These are phyloP conservation scores for Drosophila ustulata DNA, from an alignment of 2,888 invertebrate species.

Conservation along the genomic window DNA sequence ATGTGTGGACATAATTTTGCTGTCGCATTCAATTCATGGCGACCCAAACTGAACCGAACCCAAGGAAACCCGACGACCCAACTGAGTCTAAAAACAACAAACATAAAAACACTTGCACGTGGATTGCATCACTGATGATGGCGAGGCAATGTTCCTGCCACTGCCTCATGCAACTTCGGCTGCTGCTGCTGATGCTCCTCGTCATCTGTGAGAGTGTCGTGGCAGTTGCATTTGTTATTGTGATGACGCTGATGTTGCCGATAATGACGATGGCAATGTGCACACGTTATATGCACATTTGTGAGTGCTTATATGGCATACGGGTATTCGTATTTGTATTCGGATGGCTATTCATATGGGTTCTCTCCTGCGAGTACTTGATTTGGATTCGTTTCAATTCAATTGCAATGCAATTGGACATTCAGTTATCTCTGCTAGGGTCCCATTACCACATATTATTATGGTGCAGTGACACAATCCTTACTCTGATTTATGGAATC, in stretches of 20 bases:
- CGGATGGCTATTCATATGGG: constrained; percentile 8
- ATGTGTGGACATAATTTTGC: constrained; percentile 81
- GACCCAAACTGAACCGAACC: constrained; percentile 23
- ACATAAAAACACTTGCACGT: constrained; percentile 74
- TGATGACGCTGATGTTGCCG: constrained; percentile 68
- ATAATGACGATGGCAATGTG: constrained; percentile 76
- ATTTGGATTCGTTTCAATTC: constrained; percentile 55
- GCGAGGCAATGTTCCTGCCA: constrained; percentile 17
- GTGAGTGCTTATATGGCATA: constrained; percentile 58
- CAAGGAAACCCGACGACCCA: constrained; percentile 28
- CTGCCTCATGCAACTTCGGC: constrained; percentile 1
- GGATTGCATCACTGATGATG: constrained; percentile 70
- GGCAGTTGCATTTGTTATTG: constrained; percentile 43
- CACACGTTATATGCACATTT: constrained; percentile 75
- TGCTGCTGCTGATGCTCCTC: background rate
- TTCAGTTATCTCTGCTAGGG: constrained; percentile 15
- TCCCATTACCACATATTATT: constrained; percentile 10
- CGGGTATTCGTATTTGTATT: constrained; percentile 8
- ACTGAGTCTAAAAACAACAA: constrained; percentile 53
- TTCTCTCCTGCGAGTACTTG: constrained; percentile 38
- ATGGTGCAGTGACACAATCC: background rate
- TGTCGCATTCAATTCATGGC: constrained; percentile 77
- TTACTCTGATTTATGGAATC: constrained; percentile 1
- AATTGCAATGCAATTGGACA: constrained; percentile 45
- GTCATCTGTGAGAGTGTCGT: constrained; percentile 20